Evolutionary conservation across 2,797 vertebrate genomes (phyloP), one percentile per base, ranked within the genome.

Genomic region (Clarias pachynema): DNA sequence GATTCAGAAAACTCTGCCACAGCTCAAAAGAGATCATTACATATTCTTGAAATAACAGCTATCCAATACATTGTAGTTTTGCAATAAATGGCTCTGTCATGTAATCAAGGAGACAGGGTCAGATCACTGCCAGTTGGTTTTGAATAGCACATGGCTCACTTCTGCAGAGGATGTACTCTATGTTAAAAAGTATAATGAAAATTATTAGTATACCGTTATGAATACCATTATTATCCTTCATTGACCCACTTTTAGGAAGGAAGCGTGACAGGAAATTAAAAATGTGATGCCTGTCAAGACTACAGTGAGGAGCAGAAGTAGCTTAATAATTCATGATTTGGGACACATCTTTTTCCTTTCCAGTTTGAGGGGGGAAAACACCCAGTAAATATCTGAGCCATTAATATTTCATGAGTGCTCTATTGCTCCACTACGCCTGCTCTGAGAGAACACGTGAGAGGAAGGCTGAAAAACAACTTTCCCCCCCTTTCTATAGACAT

Each of bases 291-390:
- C 79, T 85, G 87, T 84, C 87, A 89, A 78, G 85, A 84, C 77
- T 40, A 83, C 70, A 88, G 83, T 84, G 60, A 88, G 85, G 78
- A 88, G 86, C 81, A 60, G 82, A 84, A 75, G 26, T 65, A 65
- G 62, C 81, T 90, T 88, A 90, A 90, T 92, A 84, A 89, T 90
- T 88, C 79, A 91, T 90, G 89, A 89, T 84, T 82, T 86, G 88
- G 89, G 86, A 87, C 80, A 84, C 87, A 87, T 81, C 86, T 79
- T 88, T 81, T 87, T 86, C 86, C 84, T 87, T 79, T 73, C 82
- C 87, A 87, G 78, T 89, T 84, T 88, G 80, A 65, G 83, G 74
- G 69, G 81, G 53, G 59, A 34, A 68, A 84, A 85, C 87, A 86
- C 80, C 80, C 81, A 89, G 87, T 90, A 90, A 91, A 91, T 89